Percentiles rank a stretch among this genome's conserved stretches.
These are phyloP conservation scores for Nomada fabriciana DNA, from an alignment of 2,888 invertebrate species.

Conservation along the genomic window DNA sequence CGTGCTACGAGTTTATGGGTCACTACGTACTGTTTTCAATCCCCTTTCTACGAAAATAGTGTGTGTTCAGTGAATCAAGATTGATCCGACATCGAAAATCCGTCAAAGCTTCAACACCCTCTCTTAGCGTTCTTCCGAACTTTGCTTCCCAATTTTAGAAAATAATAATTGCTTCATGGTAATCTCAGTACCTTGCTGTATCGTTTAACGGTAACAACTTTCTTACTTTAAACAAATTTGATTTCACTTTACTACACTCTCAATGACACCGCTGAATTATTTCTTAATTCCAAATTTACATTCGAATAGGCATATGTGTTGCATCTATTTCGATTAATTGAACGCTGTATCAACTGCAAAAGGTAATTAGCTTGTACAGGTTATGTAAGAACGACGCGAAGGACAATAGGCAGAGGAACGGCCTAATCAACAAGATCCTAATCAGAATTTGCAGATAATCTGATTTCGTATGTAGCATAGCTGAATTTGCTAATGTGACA, in stretches of 20 bases:
- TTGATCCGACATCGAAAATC: background rate
- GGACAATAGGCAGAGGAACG: constrained; percentile 39
- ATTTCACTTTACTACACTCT: background rate
- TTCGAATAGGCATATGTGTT: background rate
- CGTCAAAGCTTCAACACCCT: background rate
- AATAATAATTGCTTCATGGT: background rate
- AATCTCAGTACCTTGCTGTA: background rate
- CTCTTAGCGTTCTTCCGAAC: background rate
- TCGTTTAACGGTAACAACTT: background rate
- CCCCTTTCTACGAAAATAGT: constrained; percentile 36
- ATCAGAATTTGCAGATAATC: constrained; percentile 35
- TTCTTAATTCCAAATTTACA: background rate
- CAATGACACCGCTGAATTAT: background rate
- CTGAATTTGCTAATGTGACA: background rate
- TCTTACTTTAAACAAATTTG: background rate
- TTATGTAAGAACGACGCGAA: constrained; percentile 52
- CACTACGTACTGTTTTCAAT: constrained; percentile 62
- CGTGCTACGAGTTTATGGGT: constrained; percentile 72
- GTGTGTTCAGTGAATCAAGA: constrained; percentile 20
- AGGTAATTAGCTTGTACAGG: constrained; percentile 38
- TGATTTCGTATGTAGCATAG: constrained; percentile 8
- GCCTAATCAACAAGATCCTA: constrained; percentile 37
- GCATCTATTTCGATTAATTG: background rate
- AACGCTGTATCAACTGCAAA: constrained; percentile 9
- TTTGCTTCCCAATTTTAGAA: background rate